phyloP scores from a whole-genome alignment of 2,113 vertebrate species.

The Hippopotamus amphibius region DNA sequence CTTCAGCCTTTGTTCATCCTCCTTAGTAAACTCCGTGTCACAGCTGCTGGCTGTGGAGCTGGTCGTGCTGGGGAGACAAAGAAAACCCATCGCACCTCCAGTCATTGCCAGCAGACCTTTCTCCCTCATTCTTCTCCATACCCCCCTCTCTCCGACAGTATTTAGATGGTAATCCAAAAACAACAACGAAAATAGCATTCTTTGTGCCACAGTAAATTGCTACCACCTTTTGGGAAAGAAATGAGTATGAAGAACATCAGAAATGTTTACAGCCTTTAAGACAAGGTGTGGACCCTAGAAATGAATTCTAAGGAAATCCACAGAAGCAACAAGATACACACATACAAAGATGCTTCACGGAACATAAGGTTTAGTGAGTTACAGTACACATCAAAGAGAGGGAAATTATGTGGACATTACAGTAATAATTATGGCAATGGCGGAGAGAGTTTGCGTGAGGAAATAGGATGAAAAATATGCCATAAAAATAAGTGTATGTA shows the following conservation, averaged over 20 bases:
- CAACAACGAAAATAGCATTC: neutral
- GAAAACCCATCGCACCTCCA: neutral
- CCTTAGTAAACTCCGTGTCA: conserved; percentile 93
- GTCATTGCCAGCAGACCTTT: too few species aligned
- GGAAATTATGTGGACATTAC: neutral
- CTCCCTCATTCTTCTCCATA: neutral
- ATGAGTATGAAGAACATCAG: neutral
- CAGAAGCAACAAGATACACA: neutral
- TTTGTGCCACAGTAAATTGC: fast-evolving
- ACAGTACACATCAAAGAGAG: neutral
- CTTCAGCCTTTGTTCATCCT: conserved; percentile 93
- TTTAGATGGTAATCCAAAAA: neutral
- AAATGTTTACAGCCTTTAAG: neutral
- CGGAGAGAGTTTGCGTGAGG: neutral
- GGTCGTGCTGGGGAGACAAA: conserved; percentile 88
- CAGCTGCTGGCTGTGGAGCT: conserved; percentile 94
- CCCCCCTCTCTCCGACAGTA: fast-evolving
- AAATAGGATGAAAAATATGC: neutral
- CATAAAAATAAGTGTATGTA: neutral
- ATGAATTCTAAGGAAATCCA: neutral
- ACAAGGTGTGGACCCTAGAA: neutral
- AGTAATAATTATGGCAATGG: neutral
- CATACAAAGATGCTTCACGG: neutral
- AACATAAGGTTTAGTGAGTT: neutral
- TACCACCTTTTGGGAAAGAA: neutral